Conservation (phyloP, 2,888 invertebrate species). For the Hecatera dysodea region DNA sequence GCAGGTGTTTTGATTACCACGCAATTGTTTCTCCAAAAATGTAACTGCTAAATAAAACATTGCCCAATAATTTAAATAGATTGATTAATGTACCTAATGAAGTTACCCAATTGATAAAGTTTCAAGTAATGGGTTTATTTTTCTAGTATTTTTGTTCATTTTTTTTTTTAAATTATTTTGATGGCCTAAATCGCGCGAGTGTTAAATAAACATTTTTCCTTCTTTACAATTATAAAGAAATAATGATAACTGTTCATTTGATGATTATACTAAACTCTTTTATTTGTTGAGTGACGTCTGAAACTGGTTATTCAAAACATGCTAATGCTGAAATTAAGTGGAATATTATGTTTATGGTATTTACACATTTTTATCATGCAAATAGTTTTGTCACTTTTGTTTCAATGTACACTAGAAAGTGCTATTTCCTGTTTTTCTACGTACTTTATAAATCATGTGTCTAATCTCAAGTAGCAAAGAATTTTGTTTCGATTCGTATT, state of each 20-base stretch:
- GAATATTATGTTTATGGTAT: neutral
- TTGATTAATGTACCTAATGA: neutral
- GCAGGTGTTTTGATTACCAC: neutral
- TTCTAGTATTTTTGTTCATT: too few relatives aligned
- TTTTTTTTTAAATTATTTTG: too few relatives aligned
- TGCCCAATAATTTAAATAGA: neutral
- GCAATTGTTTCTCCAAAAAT: neutral
- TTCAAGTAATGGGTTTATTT: too few relatives aligned
- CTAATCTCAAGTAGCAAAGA: slow-evolving; percentile 57
- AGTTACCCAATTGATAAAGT: neutral
- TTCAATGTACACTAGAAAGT: slow-evolving; percentile 2
- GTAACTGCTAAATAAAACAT: neutral
- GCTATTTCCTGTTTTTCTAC: slow-evolving; percentile 20
- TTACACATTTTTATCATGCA: neutral
- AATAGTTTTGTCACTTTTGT: neutral
- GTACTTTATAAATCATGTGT: slow-evolving; percentile 59
- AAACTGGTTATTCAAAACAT: neutral
- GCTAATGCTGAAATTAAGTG: neutral
- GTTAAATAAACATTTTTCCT: too few relatives aligned
- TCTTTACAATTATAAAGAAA: neutral
- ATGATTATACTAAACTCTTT: neutral
- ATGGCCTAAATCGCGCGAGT: too few relatives aligned
- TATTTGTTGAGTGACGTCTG: neutral
- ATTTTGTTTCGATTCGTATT: slow-evolving; percentile 51
- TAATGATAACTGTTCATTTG: neutral